These are phyloP conservation scores for Threskiornis aethiopicus DNA, from an alignment of 2,797 vertebrate genomes.

Conservation along the genomic window DNA sequence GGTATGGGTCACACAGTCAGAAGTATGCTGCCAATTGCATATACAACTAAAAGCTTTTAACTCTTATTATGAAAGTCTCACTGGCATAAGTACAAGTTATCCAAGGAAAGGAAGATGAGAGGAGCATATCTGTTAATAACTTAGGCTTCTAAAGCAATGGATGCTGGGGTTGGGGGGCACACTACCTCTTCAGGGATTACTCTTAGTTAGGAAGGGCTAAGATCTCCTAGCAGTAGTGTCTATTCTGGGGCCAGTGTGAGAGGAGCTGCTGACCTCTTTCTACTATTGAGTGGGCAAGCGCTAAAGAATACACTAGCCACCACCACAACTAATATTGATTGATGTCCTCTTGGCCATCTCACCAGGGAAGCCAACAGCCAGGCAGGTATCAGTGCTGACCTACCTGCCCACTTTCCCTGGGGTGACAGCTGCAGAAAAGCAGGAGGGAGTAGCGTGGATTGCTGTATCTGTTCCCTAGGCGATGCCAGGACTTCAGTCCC, in stretches of 20 bases:
- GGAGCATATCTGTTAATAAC: neutral
- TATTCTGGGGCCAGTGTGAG: neutral
- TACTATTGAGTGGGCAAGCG: neutral
- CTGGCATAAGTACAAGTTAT: neutral
- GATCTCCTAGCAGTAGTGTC: neutral
- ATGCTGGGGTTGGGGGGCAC: neutral
- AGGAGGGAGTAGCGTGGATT: neutral
- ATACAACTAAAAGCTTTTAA: slow-evolving; percentile 52
- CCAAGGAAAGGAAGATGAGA: neutral
- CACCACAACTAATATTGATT: neutral
- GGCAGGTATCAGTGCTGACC: neutral
- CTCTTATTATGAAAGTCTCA: neutral
- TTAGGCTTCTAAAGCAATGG: neutral
- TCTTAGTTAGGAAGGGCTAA: neutral
- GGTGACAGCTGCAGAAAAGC: neutral
- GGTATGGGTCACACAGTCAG: neutral
- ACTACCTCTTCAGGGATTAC: neutral
- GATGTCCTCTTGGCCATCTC: neutral
- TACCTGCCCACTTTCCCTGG: neutral
- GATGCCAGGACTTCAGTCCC: neutral
- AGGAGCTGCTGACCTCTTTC: neutral
- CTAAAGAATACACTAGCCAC: neutral
- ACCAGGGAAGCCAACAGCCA: neutral
- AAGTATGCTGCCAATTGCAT: slow-evolving; percentile 8
- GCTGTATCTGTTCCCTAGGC: neutral